phyloP scores from a whole-genome alignment of 2,888 invertebrate genomes.

The Alentia gelatinosa region DNA sequence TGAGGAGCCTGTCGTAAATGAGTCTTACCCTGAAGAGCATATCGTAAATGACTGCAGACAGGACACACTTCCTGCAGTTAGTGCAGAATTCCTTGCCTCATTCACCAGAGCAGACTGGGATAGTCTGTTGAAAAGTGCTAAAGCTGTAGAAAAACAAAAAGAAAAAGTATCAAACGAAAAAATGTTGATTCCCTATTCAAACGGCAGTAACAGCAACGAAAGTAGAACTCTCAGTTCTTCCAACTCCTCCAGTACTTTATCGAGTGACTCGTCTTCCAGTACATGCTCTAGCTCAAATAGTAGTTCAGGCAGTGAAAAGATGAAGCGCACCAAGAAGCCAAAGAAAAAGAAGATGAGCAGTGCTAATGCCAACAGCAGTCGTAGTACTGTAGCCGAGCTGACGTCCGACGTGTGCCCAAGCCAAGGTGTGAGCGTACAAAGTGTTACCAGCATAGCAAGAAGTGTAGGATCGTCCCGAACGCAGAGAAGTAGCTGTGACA shows the following conservation, averaged over 20 bases:
- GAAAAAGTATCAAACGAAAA: background rate
- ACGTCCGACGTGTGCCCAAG: background rate
- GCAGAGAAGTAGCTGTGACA: background rate
- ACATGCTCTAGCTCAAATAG: background rate
- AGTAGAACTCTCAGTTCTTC: background rate
- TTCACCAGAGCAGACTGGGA: conserved; percentile 14
- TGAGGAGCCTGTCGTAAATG: no score
- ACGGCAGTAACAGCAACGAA: background rate
- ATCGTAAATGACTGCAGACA: no score
- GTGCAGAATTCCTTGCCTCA: no score
- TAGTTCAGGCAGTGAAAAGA: background rate
- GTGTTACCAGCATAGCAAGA: background rate
- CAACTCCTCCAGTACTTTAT: background rate
- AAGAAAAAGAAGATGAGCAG: background rate
- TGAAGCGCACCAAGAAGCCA: background rate
- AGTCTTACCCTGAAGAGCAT: no score
- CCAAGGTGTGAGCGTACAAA: no score
- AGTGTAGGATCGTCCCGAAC: background rate
- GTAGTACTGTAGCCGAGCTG: background rate
- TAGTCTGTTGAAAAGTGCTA: background rate
- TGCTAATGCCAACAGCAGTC: background rate
- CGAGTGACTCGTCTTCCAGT: background rate
- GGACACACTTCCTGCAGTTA: no score
- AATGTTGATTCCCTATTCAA: background rate
- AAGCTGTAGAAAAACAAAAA: background rate